phyloP scores from a whole-genome alignment of 2,888 invertebrate genomes.

The Silvanus unidentatus region DNA sequence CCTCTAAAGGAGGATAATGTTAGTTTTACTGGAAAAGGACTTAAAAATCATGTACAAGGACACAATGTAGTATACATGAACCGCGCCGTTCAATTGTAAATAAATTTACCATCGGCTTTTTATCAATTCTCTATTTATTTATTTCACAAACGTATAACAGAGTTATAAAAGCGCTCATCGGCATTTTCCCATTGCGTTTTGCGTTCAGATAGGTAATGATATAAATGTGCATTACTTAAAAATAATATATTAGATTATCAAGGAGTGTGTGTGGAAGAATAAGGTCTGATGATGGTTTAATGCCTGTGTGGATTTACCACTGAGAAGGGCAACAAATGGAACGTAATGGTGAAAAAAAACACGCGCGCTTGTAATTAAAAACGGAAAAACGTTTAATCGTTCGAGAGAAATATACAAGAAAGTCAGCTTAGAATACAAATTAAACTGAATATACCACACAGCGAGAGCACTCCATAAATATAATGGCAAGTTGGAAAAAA shows the following conservation, averaged over 20 bases:
- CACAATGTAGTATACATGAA: conserved; percentile 20
- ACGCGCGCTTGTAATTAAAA: conserved; percentile 28
- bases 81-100: conserved; percentile 19
- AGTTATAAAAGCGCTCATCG: conserved; percentile 21
- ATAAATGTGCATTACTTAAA: too few species aligned
- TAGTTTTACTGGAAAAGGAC: conserved; percentile 10
- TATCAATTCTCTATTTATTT: conserved; percentile 12
- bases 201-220: too few species aligned
- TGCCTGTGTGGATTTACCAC: too few species aligned
- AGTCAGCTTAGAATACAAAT: conserved; percentile 30
- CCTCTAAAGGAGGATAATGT: conserved; percentile 9
- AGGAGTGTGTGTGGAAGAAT: too few species aligned
- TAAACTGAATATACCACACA: conserved; percentile 21
- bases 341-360: too few species aligned
- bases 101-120: conserved; percentile 14
- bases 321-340: too few species aligned
- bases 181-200: conserved; percentile 5
- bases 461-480: conserved; percentile 8
- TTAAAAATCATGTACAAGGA: conserved; percentile 16
- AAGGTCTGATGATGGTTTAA: too few species aligned
- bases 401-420: conserved; percentile 20
- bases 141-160: conserved; percentile 12
- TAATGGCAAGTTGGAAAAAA: not conserved
- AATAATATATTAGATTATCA: too few species aligned
- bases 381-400: conserved; percentile 23